These are phyloP conservation scores for Diploptera punctata DNA, from an alignment of 2,888 invertebrate species.

Conservation along the genomic window DNA sequence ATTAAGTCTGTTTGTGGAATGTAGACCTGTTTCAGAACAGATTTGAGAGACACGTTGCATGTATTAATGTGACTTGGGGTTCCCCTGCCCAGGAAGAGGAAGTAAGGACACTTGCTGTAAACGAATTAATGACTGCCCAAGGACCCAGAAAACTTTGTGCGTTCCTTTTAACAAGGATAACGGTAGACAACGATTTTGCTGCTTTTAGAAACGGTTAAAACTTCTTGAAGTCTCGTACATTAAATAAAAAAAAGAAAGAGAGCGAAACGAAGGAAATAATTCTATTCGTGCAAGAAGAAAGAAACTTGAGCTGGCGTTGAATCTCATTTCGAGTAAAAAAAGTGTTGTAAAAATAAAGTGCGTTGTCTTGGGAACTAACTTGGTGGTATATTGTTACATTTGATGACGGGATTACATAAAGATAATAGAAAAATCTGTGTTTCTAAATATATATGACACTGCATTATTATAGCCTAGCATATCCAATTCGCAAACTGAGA, in stretches of 20 bases:
- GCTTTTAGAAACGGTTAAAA: slow-evolving; percentile 1
- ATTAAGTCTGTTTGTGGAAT: not conserved
- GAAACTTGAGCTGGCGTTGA: not conserved
- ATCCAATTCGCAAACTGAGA: no score
- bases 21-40: not conserved
- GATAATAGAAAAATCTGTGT: not conserved
- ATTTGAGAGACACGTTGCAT: not conserved
- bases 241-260: not conserved
- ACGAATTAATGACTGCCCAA: slow-evolving; percentile 33
- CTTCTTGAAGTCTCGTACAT: not conserved
- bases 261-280: not conserved
- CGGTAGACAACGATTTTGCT: not conserved
- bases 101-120: not conserved
- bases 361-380: not conserved
- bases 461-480: no score
- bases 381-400: not conserved
- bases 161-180: not conserved
- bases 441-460: not conserved
- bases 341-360: not conserved
- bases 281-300: not conserved
- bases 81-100: not conserved
- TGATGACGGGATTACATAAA: not conserved
- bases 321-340: slow-evolving; percentile 8
- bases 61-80: not conserved
- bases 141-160: slow-evolving; percentile 16